phyloP scores from a whole-genome alignment of 2,888 invertebrate genomes.

The Hypena proboscidalis region DNA sequence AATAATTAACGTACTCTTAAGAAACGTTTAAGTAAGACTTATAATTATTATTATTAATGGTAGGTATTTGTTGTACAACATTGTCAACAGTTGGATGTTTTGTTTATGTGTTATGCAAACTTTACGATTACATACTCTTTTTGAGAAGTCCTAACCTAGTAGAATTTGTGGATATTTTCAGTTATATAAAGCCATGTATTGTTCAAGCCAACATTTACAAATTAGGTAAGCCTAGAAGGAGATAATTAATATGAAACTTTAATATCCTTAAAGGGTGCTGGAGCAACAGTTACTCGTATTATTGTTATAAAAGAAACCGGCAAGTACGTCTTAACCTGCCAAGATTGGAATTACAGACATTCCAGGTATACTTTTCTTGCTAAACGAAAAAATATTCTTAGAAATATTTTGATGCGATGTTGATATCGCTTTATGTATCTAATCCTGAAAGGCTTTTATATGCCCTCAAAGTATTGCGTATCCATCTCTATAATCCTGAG shows the following conservation, averaged over 20 bases:
- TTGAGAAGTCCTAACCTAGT: no score
- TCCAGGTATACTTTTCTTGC: not conserved
- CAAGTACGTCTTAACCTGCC: not conserved
- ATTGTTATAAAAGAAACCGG: not conserved
- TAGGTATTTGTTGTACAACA: no score
- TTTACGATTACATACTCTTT: no score
- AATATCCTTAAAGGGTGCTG: conserved; percentile 1
- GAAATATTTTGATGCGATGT: conserved; percentile 5
- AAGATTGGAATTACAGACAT: not conserved
- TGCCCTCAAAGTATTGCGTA: conserved; percentile 8
- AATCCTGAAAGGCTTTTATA: no score
- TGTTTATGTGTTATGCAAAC: no score
- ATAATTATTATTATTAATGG: no score
- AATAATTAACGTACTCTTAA: no score
- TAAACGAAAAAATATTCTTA: not conserved
- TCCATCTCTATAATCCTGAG: conserved; percentile 21
- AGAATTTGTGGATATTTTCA: conserved; percentile 19
- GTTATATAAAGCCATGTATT: conserved; percentile 31
- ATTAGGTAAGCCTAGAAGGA: conserved; percentile 16
- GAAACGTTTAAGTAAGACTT: no score
- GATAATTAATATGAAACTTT: conserved; percentile 12
- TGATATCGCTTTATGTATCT: no score
- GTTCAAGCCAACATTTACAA: conserved; percentile 18
- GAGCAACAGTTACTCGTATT: no score
- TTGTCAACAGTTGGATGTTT: no score